Evolutionary conservation across 2,797 vertebrate genomes (phyloP).

Genomic region (Bufotes viridis): DNA sequence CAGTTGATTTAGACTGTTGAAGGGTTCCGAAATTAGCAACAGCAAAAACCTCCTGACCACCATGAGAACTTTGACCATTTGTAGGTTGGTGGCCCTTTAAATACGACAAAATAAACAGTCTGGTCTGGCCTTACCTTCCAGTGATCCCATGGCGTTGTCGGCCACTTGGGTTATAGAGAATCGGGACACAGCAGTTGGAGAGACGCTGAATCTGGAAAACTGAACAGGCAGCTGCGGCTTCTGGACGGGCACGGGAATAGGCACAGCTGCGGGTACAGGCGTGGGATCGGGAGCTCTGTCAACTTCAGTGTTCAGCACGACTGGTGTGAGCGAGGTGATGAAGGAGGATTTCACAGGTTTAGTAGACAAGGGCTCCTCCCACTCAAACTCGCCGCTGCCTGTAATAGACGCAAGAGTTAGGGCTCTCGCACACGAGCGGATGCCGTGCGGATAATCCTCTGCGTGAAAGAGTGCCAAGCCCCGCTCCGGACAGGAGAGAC

Average conservation of each 20-base stretch:
- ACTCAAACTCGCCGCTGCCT: slow-evolving; percentile 82
- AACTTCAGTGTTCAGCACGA: slow-evolving; percentile 44
- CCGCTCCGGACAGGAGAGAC: too few relatives aligned
- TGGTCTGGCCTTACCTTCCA: slow-evolving; percentile 79
- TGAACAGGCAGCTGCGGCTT: slow-evolving; percentile 72
- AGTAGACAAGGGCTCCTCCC: slow-evolving; percentile 85
- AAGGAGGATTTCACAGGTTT: slow-evolving; percentile 79
- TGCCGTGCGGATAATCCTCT: too few relatives aligned
- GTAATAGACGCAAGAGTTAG: slow-evolving; percentile 1
- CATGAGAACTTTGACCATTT: neutral
- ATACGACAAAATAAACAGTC: neutral
- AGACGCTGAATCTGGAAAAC: slow-evolving; percentile 91
- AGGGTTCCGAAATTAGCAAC: too few relatives aligned
- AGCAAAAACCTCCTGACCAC: too few relatives aligned
- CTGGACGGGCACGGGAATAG: slow-evolving; percentile 67
- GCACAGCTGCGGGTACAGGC: slow-evolving; percentile 46
- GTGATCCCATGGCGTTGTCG: slow-evolving; percentile 83
- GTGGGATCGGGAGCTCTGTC: slow-evolving; percentile 66
- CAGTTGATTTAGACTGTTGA: neutral
- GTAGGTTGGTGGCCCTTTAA: neutral
- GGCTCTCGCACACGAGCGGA: too few relatives aligned
- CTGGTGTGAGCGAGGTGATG: slow-evolving; percentile 64
- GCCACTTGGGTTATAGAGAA: slow-evolving; percentile 97
- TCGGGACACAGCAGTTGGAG: slow-evolving; percentile 84
- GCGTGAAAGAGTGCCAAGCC: too few relatives aligned